These are phyloP conservation scores for Borostomias antarcticus DNA, from an alignment of 2,797 vertebrate species.

Conservation along the genomic window DNA sequence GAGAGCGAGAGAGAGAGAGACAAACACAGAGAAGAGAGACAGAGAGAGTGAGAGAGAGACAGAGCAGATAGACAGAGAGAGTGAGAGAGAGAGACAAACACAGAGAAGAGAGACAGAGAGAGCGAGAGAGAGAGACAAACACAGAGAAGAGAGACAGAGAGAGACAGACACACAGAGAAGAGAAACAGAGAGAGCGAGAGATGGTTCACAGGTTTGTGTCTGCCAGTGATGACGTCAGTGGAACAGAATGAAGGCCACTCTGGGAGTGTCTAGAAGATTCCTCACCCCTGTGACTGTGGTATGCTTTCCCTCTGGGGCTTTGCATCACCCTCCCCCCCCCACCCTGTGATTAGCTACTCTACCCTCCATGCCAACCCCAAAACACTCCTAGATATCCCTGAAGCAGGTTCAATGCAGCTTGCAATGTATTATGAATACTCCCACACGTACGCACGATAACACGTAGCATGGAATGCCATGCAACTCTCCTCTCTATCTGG, in stretches of 20 bases:
- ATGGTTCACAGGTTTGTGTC: conserved; percentile 21
- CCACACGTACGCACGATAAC: not conserved
- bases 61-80: not conserved
- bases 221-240: conserved; percentile 16
- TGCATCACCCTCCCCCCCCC: conserved; percentile 4
- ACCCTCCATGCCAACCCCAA: not conserved
- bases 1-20: not conserved
- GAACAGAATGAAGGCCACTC: not conserved
- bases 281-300: conserved; percentile 14
- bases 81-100: not conserved
- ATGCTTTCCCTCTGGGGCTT: not conserved
- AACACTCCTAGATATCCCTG: not conserved
- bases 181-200: not conserved
- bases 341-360: not conserved
- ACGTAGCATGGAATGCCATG: not conserved
- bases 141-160: not conserved
- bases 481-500: not conserved
- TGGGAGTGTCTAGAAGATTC: conserved; percentile 10
- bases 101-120: not conserved
- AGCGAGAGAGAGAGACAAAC: not conserved
- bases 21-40: no score
- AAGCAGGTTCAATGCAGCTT: not conserved
- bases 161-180: not conserved
- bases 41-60: conserved; percentile 2
- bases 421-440: not conserved